Conservation (phyloP, 2,888 invertebrate species). For the Lydus trimaculatus region DNA sequence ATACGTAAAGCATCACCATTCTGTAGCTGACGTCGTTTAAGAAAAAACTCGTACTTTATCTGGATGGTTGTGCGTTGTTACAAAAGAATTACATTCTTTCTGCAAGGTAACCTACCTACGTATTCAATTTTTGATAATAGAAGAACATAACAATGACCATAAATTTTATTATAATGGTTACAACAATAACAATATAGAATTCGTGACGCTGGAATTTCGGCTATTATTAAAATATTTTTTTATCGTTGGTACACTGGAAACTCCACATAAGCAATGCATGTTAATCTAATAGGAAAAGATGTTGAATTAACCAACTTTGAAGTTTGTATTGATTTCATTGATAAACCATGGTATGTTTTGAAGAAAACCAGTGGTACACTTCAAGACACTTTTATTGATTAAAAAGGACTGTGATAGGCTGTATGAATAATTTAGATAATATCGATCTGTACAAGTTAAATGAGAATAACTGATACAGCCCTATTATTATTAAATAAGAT, state of each 20-base stretch:
- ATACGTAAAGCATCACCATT: background rate
- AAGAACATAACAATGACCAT: background rate
- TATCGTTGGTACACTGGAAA: too few relatives aligned
- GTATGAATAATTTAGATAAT: background rate
- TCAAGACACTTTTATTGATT: background rate
- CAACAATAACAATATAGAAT: background rate
- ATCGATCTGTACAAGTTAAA: background rate
- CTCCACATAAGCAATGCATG: background rate
- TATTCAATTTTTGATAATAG: conserved; percentile 7
- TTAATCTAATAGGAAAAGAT: too few relatives aligned
- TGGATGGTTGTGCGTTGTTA: conserved; percentile 2
- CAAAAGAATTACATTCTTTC: conserved; percentile 1
- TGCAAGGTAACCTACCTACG: background rate
- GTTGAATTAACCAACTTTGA: too few relatives aligned
- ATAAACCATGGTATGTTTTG: background rate
- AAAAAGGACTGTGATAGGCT: background rate
- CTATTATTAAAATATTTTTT: background rate
- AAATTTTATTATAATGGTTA: background rate
- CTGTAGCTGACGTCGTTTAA: background rate
- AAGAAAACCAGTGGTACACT: background rate
- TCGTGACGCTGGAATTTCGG: background rate
- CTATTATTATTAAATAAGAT: background rate
- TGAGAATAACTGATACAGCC: background rate
- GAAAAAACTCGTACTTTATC: background rate
- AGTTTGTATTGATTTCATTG: too few relatives aligned